Conservation (phyloP, 64 coral and sea anemone genomes). For the Exaiptasia diaphana region DNA sequence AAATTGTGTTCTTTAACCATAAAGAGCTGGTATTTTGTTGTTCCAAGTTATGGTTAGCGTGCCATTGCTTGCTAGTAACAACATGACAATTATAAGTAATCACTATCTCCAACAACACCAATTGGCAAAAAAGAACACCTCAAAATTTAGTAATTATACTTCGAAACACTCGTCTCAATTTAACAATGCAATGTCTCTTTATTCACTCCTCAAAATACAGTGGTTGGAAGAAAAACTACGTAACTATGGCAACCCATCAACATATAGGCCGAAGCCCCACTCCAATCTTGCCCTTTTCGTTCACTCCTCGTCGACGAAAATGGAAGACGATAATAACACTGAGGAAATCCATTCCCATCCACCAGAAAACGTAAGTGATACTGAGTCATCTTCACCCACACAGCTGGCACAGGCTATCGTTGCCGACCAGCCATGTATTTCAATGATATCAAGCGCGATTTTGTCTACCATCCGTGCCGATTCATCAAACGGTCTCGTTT, state of each 20-base stretch:
- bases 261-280: not conserved
- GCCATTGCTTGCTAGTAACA: too few species aligned
- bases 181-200: constrained; percentile 61
- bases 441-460: constrained; percentile 28
- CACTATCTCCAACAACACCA: too few species aligned
- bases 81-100: too few species aligned
- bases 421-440: constrained; percentile 37
- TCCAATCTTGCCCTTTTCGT: constrained; percentile 17
- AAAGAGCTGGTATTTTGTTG: too few species aligned
- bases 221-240: constrained; percentile 3
- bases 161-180: constrained; percentile 9
- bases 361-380: constrained; percentile 35
- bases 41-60: too few species aligned
- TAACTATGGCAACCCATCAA: not conserved
- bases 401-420: constrained; percentile 33
- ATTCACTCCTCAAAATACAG: constrained; percentile 35
- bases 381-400: not conserved
- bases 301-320: constrained; percentile 12
- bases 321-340: not conserved
- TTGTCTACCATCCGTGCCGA: not conserved
- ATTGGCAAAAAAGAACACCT: too few species aligned
- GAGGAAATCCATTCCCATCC: constrained; percentile 37
- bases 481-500: not conserved
- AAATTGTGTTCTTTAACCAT: too few species aligned
- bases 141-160: too few species aligned